phyloP scores from a whole-genome alignment of 2,797 vertebrate genomes.

The Trachurus trachurus region DNA sequence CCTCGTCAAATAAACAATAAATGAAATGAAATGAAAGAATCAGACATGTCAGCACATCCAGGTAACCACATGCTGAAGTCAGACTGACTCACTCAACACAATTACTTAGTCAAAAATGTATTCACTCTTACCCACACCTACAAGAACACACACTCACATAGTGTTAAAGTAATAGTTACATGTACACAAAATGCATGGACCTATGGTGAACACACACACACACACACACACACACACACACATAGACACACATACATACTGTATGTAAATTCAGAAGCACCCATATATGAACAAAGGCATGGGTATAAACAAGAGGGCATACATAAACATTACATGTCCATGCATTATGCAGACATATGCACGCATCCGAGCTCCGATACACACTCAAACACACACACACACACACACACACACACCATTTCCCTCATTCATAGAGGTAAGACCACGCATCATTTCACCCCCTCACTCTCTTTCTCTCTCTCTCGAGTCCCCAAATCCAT shows the following conservation, averaged over 20 bases:
- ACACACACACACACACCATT: conserved; percentile 63
- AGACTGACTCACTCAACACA: not conserved
- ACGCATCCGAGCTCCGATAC: conserved; percentile 57
- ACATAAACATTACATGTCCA: conserved; percentile 78
- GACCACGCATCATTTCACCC: conserved; percentile 80
- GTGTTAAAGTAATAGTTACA: conserved; percentile 21
- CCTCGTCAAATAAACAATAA: no score
- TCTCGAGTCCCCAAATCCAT: conserved; percentile 94
- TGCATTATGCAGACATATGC: conserved; percentile 76
- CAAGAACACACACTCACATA: not conserved
- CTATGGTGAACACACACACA: conserved; percentile 14
- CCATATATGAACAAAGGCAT: conserved; percentile 72
- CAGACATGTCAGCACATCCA: no score
- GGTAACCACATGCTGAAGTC: no score
- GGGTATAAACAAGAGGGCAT: conserved; percentile 70
- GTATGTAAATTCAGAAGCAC: conserved; percentile 69
- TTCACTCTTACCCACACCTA: not conserved
- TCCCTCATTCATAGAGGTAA: conserved; percentile 72
- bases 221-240: conserved; percentile 4
- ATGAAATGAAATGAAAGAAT: no score
- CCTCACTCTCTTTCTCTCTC: conserved; percentile 70
- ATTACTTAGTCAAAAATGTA: not conserved
- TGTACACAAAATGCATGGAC: conserved; percentile 31
- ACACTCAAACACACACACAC: conserved; percentile 38
- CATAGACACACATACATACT: conserved; percentile 17